Conservation (phyloP, 1,140 invertebrate species). For the Drosophila nannoptera region DNA sequence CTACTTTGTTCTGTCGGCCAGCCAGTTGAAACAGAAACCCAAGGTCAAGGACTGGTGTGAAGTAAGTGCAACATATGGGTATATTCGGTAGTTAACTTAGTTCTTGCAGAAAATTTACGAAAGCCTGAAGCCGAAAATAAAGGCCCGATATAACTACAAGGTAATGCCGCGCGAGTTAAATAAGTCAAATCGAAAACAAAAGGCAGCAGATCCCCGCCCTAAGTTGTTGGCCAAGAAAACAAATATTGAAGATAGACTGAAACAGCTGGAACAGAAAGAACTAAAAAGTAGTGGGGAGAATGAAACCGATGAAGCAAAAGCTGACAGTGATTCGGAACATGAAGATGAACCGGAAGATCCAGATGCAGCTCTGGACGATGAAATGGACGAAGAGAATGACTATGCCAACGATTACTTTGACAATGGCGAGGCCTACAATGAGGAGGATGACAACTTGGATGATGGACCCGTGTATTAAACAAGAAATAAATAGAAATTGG, state of each 20-base stretch:
- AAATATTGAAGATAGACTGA: conserved; percentile 74
- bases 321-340: conserved; percentile 78
- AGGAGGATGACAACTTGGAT: conserved; percentile 91
- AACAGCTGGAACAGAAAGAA: conserved; percentile 82
- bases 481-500: conserved; percentile 45
- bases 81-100: background rate
- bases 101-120: conserved; percentile 82
- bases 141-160: conserved; percentile 81
- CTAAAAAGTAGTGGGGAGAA: conserved; percentile 81
- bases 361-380: conserved; percentile 82
- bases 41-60: conserved; percentile 68
- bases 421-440: conserved; percentile 91
- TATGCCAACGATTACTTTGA: conserved; percentile 92
- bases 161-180: conserved; percentile 82
- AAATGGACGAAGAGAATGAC: conserved; percentile 88
- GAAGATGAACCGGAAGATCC: conserved; percentile 81
- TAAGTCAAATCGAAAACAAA: conserved; percentile 52
- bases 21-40: conserved; percentile 79
- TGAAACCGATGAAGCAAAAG: conserved; percentile 79
- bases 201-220: conserved; percentile 21
- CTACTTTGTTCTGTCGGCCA: conserved; percentile 82
- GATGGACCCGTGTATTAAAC: conserved; percentile 86
- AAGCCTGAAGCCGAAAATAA: conserved; percentile 80
- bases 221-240: conserved; percentile 53
- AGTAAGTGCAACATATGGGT: conserved; percentile 12